Evolutionary conservation across 2,888 invertebrate genomes (phyloP).

Genomic region (Acleris holmiana): DNA sequence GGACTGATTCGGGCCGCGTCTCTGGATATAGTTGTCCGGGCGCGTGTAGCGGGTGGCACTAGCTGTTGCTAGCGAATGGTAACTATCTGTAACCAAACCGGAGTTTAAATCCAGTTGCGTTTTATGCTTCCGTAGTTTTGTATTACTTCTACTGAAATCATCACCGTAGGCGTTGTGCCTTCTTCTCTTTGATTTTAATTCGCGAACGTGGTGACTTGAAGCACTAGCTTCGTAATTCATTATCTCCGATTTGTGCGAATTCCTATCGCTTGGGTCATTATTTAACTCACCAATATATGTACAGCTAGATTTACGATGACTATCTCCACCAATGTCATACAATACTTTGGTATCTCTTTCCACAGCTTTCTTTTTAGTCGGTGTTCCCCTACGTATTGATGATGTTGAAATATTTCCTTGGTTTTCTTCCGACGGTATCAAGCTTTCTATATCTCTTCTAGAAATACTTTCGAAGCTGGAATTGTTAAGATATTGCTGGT

Average conservation of each 20-base stretch:
- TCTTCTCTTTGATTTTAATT: slow-evolving; percentile 50
- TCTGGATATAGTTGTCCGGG: not conserved
- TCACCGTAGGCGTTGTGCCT: slow-evolving; percentile 45
- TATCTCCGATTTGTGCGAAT: slow-evolving; percentile 30
- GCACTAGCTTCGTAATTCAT: slow-evolving; percentile 39
- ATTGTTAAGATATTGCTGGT: slow-evolving; percentile 59
- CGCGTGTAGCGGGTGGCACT: not conserved
- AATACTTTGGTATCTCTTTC: slow-evolving; percentile 56
- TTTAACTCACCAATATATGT: slow-evolving; percentile 42
- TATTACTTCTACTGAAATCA: slow-evolving; percentile 38
- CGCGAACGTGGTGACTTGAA: slow-evolving; percentile 35
- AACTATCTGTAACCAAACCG: slow-evolving; percentile 4
- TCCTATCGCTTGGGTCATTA: slow-evolving; percentile 39
- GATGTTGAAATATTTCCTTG: slow-evolving; percentile 35
- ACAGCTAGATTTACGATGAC: slow-evolving; percentile 52
- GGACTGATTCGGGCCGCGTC: not conserved
- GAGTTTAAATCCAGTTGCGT: not conserved
- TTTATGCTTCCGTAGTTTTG: slow-evolving; percentile 35
- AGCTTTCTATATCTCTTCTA: slow-evolving; percentile 44
- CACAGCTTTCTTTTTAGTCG: slow-evolving; percentile 42
- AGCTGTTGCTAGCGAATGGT: slow-evolving; percentile 2
- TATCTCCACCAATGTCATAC: slow-evolving; percentile 55
- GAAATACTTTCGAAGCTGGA: slow-evolving; percentile 49
- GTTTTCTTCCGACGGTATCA: slow-evolving; percentile 39
- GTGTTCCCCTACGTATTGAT: slow-evolving; percentile 43